These are phyloP conservation scores for Diacarnus erythraeanus DNA, from an alignment of 37 sponge, comb jelly and placozoan species.

Conservation along the genomic window DNA sequence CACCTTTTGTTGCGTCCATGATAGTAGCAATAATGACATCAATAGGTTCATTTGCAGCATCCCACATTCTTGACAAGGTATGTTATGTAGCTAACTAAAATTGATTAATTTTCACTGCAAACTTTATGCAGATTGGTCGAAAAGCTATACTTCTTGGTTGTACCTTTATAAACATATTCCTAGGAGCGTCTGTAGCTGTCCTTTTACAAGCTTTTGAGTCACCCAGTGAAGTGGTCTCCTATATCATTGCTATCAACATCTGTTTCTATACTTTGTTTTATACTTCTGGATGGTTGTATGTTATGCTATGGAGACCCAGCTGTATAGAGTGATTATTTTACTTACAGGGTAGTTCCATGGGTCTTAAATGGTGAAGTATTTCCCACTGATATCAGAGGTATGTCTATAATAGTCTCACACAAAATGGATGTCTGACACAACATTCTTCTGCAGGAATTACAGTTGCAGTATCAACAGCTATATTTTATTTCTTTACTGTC, in stretches of 20 bases:
- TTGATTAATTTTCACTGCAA: not conserved
- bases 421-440: not conserved
- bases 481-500: conserved; percentile 1
- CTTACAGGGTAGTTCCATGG: conserved; percentile 6
- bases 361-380: not conserved
- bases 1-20: not conserved
- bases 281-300: not conserved
- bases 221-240: not conserved
- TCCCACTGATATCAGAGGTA: not conserved
- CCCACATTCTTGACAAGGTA: not conserved
- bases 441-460: not conserved
- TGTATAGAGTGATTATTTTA: not conserved
- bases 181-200: not conserved
- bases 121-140: not conserved
- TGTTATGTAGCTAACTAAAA: not conserved
- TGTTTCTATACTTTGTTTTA: not conserved
- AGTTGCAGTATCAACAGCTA: not conserved
- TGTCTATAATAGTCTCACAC: not conserved
- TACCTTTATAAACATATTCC: not conserved
- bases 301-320: too few species aligned
- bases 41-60: not conserved
- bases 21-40: not conserved
- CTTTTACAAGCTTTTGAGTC: not conserved
- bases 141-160: not conserved
- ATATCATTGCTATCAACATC: not conserved